Evolutionary conservation across 64 coral and sea anemone genomes (phyloP).

Genomic region (Pocillopora verrucosa): DNA sequence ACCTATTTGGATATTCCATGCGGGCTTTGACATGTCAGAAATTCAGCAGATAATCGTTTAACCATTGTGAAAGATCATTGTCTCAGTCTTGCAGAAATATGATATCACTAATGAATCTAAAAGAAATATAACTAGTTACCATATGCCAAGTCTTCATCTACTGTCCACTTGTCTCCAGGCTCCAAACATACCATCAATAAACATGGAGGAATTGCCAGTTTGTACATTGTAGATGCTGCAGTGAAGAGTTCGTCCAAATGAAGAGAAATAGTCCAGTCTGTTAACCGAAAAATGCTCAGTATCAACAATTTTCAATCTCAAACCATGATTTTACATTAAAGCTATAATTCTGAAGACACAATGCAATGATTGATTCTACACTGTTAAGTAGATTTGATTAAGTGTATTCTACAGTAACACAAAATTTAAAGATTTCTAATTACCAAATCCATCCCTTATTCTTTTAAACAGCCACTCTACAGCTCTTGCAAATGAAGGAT

Average conservation of each 20-base stretch:
- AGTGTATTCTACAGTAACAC: background rate
- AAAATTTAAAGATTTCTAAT: background rate
- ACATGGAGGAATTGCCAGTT: constrained; percentile 12
- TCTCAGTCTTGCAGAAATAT: no score
- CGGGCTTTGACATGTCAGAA: no score
- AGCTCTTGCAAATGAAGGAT: background rate
- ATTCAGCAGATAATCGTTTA: no score
- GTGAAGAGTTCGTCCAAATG: constrained; percentile 13
- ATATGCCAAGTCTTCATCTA: constrained; percentile 19
- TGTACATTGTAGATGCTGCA: background rate
- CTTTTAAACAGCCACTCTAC: constrained; percentile 26
- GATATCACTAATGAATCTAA: background rate
- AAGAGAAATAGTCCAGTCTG: constrained; percentile 44
- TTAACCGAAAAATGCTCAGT: background rate
- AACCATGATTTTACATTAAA: no score
- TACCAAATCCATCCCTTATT: constrained; percentile 24
- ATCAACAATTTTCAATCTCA: no score
- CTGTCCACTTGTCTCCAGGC: background rate
- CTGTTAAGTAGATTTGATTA: background rate
- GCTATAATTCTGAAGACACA: no score
- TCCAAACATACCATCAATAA: constrained; percentile 1
- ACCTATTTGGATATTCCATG: no score
- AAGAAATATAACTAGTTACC: background rate
- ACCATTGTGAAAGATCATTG: no score
- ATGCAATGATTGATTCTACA: background rate